Conservation (phyloP, 2,888 invertebrate species). For the Microplitis deprimator region DNA sequence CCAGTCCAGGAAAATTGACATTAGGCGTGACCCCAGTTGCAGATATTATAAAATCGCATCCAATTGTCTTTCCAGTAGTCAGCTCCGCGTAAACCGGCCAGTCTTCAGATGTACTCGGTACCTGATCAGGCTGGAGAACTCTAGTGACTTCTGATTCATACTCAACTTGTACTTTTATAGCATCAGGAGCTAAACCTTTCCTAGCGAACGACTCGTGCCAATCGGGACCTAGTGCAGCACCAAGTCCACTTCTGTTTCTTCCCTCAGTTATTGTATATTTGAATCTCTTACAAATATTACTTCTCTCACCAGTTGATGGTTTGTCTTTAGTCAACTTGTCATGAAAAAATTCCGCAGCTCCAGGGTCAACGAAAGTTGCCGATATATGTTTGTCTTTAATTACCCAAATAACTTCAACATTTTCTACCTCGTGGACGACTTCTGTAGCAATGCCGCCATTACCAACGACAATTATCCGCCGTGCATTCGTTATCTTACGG, state of each 20-base stretch:
- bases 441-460: conserved; percentile 99
- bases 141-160: conserved; percentile 73
- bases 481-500: conserved; percentile 78
- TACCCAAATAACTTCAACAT: conserved; percentile 92
- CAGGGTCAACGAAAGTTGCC: conserved; percentile 95
- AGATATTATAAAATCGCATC: conserved; percentile 93
- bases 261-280: conserved; percentile 77
- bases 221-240: conserved; percentile 97
- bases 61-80: conserved; percentile 80
- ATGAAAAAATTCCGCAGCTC: conserved; percentile 94
- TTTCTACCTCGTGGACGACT: conserved; percentile 88
- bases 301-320: neutral
- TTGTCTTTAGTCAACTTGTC: conserved; percentile 65
- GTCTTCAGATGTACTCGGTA: conserved; percentile 65
- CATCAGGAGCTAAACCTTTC: conserved; percentile 72
- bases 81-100: conserved; percentile 84
- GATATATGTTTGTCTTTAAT: conserved; percentile 94
- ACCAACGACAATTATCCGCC: conserved; percentile 87
- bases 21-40: conserved; percentile 93
- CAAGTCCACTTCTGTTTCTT: conserved; percentile 73
- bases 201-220: conserved; percentile 86
- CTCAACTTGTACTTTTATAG: conserved; percentile 71
- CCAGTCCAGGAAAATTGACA: conserved; percentile 75
- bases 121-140: conserved; percentile 77
- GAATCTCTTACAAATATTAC: conserved; percentile 75